phyloP scores from a whole-genome alignment of 92 coral and sea anemone species.

The Paragorgia papillata region DNA sequence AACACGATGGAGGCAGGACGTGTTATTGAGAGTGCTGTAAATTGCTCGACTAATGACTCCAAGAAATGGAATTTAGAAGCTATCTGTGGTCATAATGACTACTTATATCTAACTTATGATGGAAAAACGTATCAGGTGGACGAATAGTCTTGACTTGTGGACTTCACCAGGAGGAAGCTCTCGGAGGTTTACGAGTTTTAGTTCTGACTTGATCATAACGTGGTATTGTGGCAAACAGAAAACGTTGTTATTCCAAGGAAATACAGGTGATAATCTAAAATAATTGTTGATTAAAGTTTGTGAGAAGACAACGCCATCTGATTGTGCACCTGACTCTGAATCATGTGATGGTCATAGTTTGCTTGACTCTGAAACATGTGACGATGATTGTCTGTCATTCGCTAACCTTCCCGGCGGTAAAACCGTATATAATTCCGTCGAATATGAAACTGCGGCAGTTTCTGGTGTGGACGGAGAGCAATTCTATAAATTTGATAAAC shows the following conservation, averaged over 20 bases:
- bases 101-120: conserved; percentile 1
- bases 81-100: too few relatives aligned
- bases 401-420: background rate
- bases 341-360: background rate
- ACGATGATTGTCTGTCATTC: background rate
- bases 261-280: too few relatives aligned
- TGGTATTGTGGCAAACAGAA: too few relatives aligned
- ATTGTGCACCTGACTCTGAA: background rate
- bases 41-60: too few relatives aligned
- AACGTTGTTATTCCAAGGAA: too few relatives aligned
- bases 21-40: too few relatives aligned
- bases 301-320: background rate
- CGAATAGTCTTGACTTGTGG: background rate
- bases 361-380: background rate
- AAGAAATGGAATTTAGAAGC: too few relatives aligned
- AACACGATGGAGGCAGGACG: too few relatives aligned
- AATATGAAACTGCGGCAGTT: background rate
- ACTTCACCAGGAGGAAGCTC: too few relatives aligned
- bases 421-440: background rate
- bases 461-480: background rate
- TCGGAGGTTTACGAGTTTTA: too few relatives aligned
- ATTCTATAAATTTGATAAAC: background rate
- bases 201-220: too few relatives aligned
- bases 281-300: background rate
- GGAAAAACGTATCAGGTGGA: background rate